These are phyloP conservation scores for Alaudala cheleensis DNA, from an alignment of 2,113 vertebrate genomes.

Conservation along the genomic window DNA sequence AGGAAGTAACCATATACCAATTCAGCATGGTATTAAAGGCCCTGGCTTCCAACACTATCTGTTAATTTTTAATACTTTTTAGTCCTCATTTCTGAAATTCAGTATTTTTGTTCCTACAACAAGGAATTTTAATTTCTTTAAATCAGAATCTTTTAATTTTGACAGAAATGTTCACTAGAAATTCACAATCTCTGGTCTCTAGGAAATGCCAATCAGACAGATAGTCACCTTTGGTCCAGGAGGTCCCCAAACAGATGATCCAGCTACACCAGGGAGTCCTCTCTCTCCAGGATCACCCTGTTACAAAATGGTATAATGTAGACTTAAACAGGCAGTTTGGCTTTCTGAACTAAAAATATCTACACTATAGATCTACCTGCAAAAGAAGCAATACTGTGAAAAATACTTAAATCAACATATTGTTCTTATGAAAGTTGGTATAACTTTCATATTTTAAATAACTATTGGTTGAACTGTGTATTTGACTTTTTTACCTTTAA, in stretches of 20 bases:
- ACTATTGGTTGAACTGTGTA: neutral
- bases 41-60: neutral
- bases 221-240: slow-evolving; percentile 71
- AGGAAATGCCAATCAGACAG: neutral
- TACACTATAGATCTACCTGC: neutral
- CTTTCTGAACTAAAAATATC: neutral
- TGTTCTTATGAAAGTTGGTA: neutral
- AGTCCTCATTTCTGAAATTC: neutral
- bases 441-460: neutral
- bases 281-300: slow-evolving; percentile 66
- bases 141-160: neutral
- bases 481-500: neutral
- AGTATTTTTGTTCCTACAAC: neutral
- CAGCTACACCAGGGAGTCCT: slow-evolving; percentile 61
- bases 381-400: neutral
- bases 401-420: neutral
- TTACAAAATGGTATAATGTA: neutral
- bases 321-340: neutral
- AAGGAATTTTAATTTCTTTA: neutral
- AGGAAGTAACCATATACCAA: neutral
- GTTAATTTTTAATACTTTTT: neutral
- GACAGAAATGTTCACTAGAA: neutral
- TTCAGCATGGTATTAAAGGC: neutral
- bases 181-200: neutral
- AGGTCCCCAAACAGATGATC: slow-evolving; percentile 60